Conservation (phyloP, 2,888 invertebrate species). For the Neocrepidodera transversa region DNA sequence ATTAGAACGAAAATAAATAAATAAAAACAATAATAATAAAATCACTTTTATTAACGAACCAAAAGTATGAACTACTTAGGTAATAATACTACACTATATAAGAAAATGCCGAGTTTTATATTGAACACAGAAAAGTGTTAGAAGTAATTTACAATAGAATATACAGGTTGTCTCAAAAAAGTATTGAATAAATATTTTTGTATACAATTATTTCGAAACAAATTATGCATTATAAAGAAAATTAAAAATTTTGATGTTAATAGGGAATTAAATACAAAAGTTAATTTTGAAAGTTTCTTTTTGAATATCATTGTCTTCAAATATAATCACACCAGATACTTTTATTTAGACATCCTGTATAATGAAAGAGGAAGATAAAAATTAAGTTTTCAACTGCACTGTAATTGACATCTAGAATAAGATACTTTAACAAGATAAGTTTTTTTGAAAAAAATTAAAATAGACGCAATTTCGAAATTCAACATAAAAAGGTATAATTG, state of each 20-base stretch:
- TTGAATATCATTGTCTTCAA: neutral
- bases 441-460: neutral
- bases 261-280: neutral
- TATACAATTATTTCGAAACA: neutral
- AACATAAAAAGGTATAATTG: too few relatives aligned
- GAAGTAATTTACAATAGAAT: constrained; percentile 9
- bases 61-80: constrained; percentile 37
- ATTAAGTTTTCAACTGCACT: constrained; percentile 38
- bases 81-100: constrained; percentile 35
- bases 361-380: constrained; percentile 24
- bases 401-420: constrained; percentile 44
- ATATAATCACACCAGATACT: too few relatives aligned
- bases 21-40: constrained; percentile 41
- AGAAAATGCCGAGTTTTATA: constrained; percentile 17
- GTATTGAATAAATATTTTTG: neutral
- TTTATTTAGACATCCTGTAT: too few relatives aligned
- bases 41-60: constrained; percentile 30
- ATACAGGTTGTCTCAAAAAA: neutral
- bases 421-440: constrained; percentile 17
- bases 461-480: too few relatives aligned
- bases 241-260: too few relatives aligned
- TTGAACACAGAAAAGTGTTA: constrained; percentile 25
- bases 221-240: too few relatives aligned
- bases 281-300: neutral
- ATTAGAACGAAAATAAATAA: constrained; percentile 48